phyloP scores from a whole-genome alignment of 2,888 invertebrate genomes.

The Rhagonycha fulva region DNA sequence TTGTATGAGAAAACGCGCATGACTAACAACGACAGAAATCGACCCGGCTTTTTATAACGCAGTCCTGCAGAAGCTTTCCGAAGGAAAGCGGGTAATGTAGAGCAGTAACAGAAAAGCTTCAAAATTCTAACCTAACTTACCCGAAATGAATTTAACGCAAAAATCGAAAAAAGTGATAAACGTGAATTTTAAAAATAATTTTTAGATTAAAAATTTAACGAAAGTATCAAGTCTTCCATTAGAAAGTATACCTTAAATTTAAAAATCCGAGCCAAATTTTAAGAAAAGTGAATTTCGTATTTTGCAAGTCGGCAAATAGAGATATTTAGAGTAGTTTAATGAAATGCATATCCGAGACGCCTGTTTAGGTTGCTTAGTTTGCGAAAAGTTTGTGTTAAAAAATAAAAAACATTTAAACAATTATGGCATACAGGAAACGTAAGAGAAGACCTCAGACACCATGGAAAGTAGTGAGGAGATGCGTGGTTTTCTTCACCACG shows the following conservation, averaged over 20 bases:
- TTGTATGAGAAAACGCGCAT: slow-evolving; percentile 21
- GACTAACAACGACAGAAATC: slow-evolving; percentile 20
- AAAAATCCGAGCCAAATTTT: slow-evolving; percentile 28
- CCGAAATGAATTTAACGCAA: background rate
- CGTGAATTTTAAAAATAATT: background rate
- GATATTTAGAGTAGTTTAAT: slow-evolving; percentile 2
- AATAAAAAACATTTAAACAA: slow-evolving; percentile 1
- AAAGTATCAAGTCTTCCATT: slow-evolving; percentile 24
- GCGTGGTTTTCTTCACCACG: slow-evolving; percentile 64
- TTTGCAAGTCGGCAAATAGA: background rate
- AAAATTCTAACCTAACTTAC: slow-evolving; percentile 23
- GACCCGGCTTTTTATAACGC: slow-evolving; percentile 25
- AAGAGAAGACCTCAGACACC: slow-evolving; percentile 51
- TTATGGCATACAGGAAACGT: slow-evolving; percentile 24
- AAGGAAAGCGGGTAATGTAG: slow-evolving; percentile 15
- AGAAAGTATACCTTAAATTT: slow-evolving; percentile 19
- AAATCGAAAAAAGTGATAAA: background rate
- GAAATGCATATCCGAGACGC: slow-evolving; percentile 21
- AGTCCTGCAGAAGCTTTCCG: slow-evolving; percentile 24
- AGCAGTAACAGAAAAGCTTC: slow-evolving; percentile 10
- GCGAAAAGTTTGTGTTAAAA: background rate
- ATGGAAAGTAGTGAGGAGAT: slow-evolving; percentile 58
- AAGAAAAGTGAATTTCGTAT: background rate
- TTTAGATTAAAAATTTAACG: background rate
- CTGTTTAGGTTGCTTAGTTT: slow-evolving; percentile 8